Base-by-base conservation (phyloP, 1,140 invertebrate species). In the Berghia stephanieae region DNA sequence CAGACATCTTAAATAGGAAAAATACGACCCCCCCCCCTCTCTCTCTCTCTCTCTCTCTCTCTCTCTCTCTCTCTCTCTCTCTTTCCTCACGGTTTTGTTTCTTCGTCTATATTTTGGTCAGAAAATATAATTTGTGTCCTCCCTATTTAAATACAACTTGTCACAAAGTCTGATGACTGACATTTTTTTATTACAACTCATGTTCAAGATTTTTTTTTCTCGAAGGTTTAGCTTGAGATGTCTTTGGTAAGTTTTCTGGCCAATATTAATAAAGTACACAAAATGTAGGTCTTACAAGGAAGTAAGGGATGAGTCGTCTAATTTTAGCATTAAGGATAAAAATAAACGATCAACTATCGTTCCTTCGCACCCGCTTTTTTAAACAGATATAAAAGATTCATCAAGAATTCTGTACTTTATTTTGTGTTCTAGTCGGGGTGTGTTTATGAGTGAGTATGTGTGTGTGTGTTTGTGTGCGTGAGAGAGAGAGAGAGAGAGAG, bases 51-150 rank as follows among this genome's bases (percentile, higher is more conserved):
- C 46, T 49, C 10, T n/a, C 46, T 63, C 13, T 63, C 10, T 63
- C 27, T 63, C 13, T 63, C 57, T 63, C 57, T 31, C 13, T 63
- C 57, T 31, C 10, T 63, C 27, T 63, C 57, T 63, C 57, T 63
- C 27, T 31, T 63, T 63, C 57, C 27, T 10, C 27, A 10, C 27
- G 18, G 8, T 31, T 63, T 31, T 63, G 18, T 63, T 31, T 63
- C 57, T 63, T 31, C 34, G 18, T 63, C 57, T 63, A 16, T 63
- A 16, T 63, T 31, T 63, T n/a, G n/a, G n/a, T n/a, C n/a, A n/a
- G n/a, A n/a, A n/a, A n/a, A n/a, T n/a, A n/a, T n/a, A n/a, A n/a
- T n/a, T n/a, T n/a, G n/a, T n/a, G n/a, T n/a, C n/a, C n/a, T n/a
- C n/a, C n/a, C n/a, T n/a, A n/a, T n/a, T n/a, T n/a, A n/a, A n/a